Evolutionary conservation across 2,797 vertebrate genomes (phyloP).

Genomic region (Hoplostethus mediterraneus): DNA sequence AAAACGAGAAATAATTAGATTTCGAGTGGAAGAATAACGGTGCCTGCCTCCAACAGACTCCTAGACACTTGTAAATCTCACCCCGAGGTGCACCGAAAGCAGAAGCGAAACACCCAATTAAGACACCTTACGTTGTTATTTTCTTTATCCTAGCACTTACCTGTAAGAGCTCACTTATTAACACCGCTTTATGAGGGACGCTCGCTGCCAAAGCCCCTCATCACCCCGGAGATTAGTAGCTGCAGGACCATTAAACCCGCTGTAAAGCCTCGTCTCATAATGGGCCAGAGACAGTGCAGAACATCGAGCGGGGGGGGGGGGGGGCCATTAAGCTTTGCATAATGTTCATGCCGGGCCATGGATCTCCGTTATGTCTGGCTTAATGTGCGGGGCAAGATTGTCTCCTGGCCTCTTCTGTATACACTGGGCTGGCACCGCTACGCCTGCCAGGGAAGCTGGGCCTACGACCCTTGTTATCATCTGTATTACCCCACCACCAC

Average conservation of each 20-base stretch:
- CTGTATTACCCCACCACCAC: constrained; percentile 45
- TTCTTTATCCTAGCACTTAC: constrained; percentile 30
- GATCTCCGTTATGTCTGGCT: constrained; percentile 73
- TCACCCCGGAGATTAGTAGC: constrained; percentile 47
- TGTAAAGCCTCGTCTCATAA: constrained; percentile 57
- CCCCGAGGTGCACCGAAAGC: constrained; percentile 25
- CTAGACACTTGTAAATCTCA: constrained; percentile 20
- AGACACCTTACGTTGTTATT: constrained; percentile 32
- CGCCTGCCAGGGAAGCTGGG: constrained; percentile 52
- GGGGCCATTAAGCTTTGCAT: constrained; percentile 75
- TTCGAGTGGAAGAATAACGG: constrained; percentile 8
- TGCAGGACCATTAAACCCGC: constrained; percentile 49
- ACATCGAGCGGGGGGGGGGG: constrained; percentile 48
- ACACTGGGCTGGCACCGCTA: constrained; percentile 65
- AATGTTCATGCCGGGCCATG: constrained; percentile 71
- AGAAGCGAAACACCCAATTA: constrained; percentile 37
- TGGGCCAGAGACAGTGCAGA: constrained; percentile 69
- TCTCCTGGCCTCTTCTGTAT: constrained; percentile 61
- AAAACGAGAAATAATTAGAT: constrained; percentile 13
- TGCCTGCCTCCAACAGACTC: constrained; percentile 34
- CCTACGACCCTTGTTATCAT: constrained; percentile 59
- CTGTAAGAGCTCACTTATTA: constrained; percentile 32
- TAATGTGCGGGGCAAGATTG: constrained; percentile 73
- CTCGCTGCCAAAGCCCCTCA: constrained; percentile 39
- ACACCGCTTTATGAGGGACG: constrained; percentile 36